Evolutionary conservation across 1,140 invertebrate species (phyloP).

Genomic region (Drosophila pectinifera): DNA sequence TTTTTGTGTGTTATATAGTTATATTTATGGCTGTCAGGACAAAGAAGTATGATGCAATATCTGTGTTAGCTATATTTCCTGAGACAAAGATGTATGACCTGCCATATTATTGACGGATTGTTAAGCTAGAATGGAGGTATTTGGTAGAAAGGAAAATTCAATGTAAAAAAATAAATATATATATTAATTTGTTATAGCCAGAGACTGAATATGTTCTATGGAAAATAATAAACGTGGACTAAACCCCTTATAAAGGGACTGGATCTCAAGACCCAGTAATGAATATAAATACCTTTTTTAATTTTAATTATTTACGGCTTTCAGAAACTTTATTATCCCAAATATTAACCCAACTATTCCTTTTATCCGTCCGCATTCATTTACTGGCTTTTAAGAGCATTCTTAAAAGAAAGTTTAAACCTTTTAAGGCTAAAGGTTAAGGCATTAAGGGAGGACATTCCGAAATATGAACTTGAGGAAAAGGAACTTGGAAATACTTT

Average conservation of each 20-base stretch:
- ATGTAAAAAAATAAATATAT: neutral
- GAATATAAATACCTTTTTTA: neutral
- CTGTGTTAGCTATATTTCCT: neutral
- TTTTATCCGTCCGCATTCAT: neutral
- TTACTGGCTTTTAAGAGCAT: neutral
- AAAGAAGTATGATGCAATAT: neutral
- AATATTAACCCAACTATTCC: neutral
- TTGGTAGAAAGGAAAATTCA: neutral
- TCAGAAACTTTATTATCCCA: neutral
- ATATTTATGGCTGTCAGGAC: neutral
- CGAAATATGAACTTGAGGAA: constrained; percentile 43
- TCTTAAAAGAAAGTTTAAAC: neutral
- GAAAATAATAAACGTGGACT: neutral
- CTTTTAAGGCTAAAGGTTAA: neutral
- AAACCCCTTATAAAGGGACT: no score
- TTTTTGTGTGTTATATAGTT: neutral
- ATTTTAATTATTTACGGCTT: no score
- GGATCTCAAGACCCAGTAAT: accelerated
- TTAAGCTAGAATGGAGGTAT: neutral
- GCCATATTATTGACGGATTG: constrained; percentile 10
- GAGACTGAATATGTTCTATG: neutral
- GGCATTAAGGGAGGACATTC: neutral
- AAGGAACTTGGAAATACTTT: constrained; percentile 62
- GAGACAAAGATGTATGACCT: constrained; percentile 9
- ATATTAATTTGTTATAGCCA: no score